phyloP scores from a whole-genome alignment of 2,797 vertebrate species.

The Halcyon smyrnensis region DNA sequence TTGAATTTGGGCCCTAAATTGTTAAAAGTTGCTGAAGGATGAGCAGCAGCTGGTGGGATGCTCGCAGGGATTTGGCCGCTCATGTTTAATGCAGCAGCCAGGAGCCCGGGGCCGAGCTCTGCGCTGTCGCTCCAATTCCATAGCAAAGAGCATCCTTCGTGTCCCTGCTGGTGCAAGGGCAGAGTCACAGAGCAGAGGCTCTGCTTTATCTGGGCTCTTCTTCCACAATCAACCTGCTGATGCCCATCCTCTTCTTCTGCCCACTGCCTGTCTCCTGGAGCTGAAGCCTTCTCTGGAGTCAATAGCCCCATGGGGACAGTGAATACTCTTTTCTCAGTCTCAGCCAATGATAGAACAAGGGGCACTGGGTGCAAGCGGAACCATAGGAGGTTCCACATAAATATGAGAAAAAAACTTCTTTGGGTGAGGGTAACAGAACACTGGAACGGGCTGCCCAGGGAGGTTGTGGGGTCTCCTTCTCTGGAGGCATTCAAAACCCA shows the following conservation, averaged over 20 bases:
- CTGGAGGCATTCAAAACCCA: too few relatives aligned
- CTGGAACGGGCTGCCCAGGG: too few relatives aligned
- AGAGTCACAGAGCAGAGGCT: rapidly evolving
- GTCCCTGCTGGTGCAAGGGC: neutral
- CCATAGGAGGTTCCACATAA: too few relatives aligned
- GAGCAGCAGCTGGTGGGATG: neutral
- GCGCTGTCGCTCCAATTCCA: neutral
- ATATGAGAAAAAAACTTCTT: too few relatives aligned
- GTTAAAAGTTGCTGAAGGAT: neutral
- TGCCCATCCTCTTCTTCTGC: neutral
- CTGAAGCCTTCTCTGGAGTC: neutral
- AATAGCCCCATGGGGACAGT: rapidly evolving
- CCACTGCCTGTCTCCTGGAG: neutral
- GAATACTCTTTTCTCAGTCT: neutral
- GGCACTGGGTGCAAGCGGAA: too few relatives aligned
- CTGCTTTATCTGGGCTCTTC: neutral
- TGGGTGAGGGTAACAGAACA: too few relatives aligned
- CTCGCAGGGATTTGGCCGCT: neutral
- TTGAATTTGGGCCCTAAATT: neutral
- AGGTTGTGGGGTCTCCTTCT: too few relatives aligned
- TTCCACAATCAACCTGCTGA: neutral
- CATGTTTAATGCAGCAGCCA: neutral
- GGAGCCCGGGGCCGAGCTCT: neutral
- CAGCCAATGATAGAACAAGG: too few relatives aligned
- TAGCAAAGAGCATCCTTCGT: neutral